Percentiles rank a stretch among this genome's conserved stretches.
These are phyloP conservation scores for Subacronicta megacephala DNA, from an alignment of 2,888 invertebrate genomes.

Conservation along the genomic window DNA sequence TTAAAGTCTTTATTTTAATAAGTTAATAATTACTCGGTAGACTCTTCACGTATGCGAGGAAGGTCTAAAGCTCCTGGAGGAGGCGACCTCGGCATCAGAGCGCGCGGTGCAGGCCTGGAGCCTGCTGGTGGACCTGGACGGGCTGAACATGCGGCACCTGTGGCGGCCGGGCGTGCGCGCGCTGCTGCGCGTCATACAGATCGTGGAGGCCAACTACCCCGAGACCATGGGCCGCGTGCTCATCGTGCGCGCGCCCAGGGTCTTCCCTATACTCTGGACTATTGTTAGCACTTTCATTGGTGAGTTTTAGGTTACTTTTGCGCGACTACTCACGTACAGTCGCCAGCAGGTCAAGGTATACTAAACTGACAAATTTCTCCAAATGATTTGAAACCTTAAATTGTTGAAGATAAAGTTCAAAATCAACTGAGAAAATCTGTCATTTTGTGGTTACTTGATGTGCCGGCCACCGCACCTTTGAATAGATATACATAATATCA, in stretches of 20 bases:
- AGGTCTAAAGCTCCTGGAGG: constrained; percentile 95
- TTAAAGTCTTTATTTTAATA: no score
- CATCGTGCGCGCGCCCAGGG: constrained; percentile 97
- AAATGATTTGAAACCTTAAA: no score
- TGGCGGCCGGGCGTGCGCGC: constrained; percentile 97
- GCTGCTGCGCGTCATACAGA: constrained; percentile 90
- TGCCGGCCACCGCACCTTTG: no score
- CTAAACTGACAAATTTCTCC: no score
- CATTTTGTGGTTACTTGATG: no score
- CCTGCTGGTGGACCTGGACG: constrained; percentile 97
- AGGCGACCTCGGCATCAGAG: constrained; percentile 94
- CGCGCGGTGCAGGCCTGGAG: constrained; percentile 97
- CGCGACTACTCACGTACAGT: no score
- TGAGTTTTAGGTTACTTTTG: constrained; percentile 65
- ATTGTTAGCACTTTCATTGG: constrained; percentile 98
- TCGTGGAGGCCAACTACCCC: constrained; percentile 98
- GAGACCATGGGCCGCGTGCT: constrained; percentile 98
- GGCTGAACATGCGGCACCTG: constrained; percentile 97
- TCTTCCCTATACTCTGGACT: constrained; percentile 98
- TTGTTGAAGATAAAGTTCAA: no score
- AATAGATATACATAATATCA: no score
- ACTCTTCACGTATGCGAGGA: constrained; percentile 97
- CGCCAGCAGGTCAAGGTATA: no score
- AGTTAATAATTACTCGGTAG: constrained; percentile 75
- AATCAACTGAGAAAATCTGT: no score